Base-by-base conservation (phyloP, 1,140 invertebrate species). In the Drosophila sp. region DNA sequence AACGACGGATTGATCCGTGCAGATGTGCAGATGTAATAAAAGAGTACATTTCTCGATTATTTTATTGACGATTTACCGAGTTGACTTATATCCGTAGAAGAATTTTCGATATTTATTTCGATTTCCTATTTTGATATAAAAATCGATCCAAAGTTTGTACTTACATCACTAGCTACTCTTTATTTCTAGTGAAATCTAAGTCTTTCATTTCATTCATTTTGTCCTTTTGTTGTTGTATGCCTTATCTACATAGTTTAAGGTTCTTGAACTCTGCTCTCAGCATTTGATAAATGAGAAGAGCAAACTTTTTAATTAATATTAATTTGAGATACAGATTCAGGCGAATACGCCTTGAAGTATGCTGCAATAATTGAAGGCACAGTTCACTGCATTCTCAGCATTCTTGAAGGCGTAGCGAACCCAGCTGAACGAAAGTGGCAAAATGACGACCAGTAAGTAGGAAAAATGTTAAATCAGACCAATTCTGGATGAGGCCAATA, bases 231-330 rank as follows among this genome's bases (percentile, higher is more conserved):
- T 21, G 13, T 29, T 53, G 21, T 34, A 25, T 13, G 14, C 7
- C 27, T 8, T 7, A 13, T 41, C 4, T 18, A 8, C 25, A 14
- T 9, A n/a, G 32, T 40, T 14, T 8, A 36, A 66, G 82, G 78
- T 87, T 72, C 65, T 64, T 82, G 72, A 87, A 81, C 81, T 21
- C 13, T 27, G 18, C 18, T 29, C 48, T 40, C 45, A 41, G 46
- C 57, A 61, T 38, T 53, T 29, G 14, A 21, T 14, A 36, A 36
- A 36, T 36, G 13, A 18, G 53, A 41, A 27, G 46, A n/a, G 51
- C 70, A 45, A 79, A 87, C 62, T 82, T 87, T 87, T 83, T 77
- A 82, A 82, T 89, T 77, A 79, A 79, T 65, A 76, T 79, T 61
- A 76, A 87, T 87, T 74, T 25, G 36, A 63, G 53, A 64, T 16